phyloP scores from a whole-genome alignment of 2,113 vertebrate species.

The Monopterus albus region DNA sequence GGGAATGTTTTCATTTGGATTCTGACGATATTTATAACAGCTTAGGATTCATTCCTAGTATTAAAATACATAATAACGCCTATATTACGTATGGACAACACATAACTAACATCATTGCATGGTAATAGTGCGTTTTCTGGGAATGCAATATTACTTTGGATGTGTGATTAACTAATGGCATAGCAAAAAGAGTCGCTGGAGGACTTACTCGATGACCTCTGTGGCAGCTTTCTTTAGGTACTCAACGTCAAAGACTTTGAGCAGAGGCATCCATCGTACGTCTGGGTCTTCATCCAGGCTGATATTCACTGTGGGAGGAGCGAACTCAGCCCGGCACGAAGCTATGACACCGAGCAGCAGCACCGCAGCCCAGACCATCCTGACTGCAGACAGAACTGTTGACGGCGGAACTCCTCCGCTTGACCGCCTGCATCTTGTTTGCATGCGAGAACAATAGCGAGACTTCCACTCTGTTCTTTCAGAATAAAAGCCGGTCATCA shows the following conservation, averaged over 20 bases:
- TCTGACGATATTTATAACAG: too few species aligned
- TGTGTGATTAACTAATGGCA: too few species aligned
- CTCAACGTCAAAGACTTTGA: slow-evolving; percentile 55
- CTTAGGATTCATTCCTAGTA: too few species aligned
- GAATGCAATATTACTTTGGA: too few species aligned
- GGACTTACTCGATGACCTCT: slow-evolving; percentile 81
- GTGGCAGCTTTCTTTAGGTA: slow-evolving; percentile 70
- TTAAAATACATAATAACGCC: too few species aligned
- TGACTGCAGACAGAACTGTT: neutral
- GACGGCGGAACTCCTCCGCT: too few species aligned
- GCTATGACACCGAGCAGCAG: slow-evolving; percentile 24
- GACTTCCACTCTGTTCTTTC: slow-evolving; percentile 22
- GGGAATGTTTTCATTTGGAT: too few species aligned
- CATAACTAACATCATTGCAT: too few species aligned
- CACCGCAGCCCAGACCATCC: neutral
- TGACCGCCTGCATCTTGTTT: too few species aligned
- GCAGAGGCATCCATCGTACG: slow-evolving; percentile 74
- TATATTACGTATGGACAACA: too few species aligned
- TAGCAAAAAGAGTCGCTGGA: neutral
- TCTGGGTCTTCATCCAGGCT: slow-evolving; percentile 73
- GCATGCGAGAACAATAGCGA: rapidly evolving
- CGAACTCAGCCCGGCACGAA: slow-evolving; percentile 22
- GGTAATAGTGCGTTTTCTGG: too few species aligned
- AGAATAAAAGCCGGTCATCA: too few species aligned
- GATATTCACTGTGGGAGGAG: slow-evolving; percentile 74